A percentile compares a stretch with the other conserved stretches of the same genome.
Evolutionary conservation across 2,113 vertebrate genomes (phyloP).

Genomic region (Neodontobutis hainanensis): DNA sequence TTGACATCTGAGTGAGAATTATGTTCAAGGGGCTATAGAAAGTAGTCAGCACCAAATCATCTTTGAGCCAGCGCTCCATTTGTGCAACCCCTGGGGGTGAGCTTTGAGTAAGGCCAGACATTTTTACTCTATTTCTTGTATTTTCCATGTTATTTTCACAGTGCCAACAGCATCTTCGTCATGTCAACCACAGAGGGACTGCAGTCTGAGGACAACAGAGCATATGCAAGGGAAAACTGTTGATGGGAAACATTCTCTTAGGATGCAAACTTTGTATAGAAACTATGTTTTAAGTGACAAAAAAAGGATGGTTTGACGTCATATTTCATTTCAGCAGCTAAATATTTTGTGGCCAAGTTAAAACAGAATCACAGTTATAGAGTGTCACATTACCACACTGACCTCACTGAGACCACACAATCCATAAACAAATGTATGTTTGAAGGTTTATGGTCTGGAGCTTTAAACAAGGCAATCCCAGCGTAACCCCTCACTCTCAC

Average conservation of each 20-base stretch:
- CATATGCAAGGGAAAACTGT: conserved; percentile 48
- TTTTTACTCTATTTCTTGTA: conserved; percentile 23
- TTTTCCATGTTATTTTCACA: conserved; percentile 25
- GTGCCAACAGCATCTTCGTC: conserved; percentile 50
- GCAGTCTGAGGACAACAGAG: conserved; percentile 33
- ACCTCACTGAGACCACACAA: conserved; percentile 6
- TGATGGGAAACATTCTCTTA: conserved; percentile 46
- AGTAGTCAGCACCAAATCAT: conserved; percentile 35
- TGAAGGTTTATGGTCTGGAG: conserved; percentile 25
- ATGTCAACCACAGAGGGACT: conserved; percentile 30
- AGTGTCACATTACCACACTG: conserved; percentile 15
- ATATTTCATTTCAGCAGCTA: conserved; percentile 37
- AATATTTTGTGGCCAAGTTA: conserved; percentile 36
- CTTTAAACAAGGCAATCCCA: conserved; percentile 16
- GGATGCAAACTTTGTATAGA: conserved; percentile 19
- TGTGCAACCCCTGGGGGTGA: conserved; percentile 23
- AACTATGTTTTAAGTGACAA: conserved; percentile 35
- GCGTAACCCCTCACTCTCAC: conserved; percentile 7
- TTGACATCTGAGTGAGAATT: conserved; percentile 2
- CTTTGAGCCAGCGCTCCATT: conserved; percentile 30
- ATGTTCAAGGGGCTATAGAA: conserved; percentile 35
- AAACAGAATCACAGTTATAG: conserved; percentile 22
- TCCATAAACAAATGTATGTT: conserved; percentile 16
- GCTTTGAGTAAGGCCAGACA: conserved; percentile 46
- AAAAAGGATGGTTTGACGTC: conserved; percentile 34